Evolutionary conservation across 2,888 invertebrate species (phyloP).

Genomic region (Dorcus hopei): DNA sequence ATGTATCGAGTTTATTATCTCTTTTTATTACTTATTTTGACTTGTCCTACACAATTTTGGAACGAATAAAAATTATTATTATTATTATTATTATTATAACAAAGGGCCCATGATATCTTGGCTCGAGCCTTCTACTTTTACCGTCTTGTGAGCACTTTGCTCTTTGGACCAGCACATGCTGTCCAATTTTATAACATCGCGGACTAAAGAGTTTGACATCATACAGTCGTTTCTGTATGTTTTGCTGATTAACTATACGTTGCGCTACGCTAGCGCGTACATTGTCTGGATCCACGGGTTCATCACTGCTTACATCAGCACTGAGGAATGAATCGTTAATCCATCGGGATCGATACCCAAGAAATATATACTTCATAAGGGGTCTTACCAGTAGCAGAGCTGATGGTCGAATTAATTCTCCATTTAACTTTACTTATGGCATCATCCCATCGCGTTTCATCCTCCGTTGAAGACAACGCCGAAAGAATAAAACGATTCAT

Average conservation of each 20-base stretch:
- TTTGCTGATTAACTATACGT: conserved; percentile 6
- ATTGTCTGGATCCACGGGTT: conserved; percentile 7
- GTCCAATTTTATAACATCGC: conserved; percentile 22
- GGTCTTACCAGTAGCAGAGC: conserved; percentile 24
- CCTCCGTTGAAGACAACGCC: conserved; percentile 18
- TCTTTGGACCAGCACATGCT: conserved; percentile 22
- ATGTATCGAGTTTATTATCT: too few relatives aligned
- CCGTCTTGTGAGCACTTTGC: conserved; percentile 13
- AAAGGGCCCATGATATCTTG: conserved; percentile 24
- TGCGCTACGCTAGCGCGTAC: conserved; percentile 7
- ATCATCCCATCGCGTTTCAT: conserved; percentile 28
- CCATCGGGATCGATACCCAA: conserved; percentile 28
- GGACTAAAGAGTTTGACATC: conserved; percentile 8
- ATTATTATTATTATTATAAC: too few relatives aligned
- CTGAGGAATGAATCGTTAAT: conserved; percentile 22
- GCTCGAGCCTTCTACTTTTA: conserved; percentile 26
- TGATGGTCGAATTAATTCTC: conserved; percentile 26
- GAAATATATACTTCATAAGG: conserved; percentile 26
- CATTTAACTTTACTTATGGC: conserved; percentile 19
- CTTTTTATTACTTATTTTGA: too few relatives aligned
- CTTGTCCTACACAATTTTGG: too few relatives aligned
- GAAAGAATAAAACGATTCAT: conserved; percentile 25
- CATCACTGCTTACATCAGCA: conserved; percentile 12
- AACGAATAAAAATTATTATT: conserved; percentile 1
- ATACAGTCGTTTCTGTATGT: conserved; percentile 2